Evolutionary conservation across 2,113 vertebrate species (phyloP).

Genomic region (Tragelaphus buxtoni): DNA sequence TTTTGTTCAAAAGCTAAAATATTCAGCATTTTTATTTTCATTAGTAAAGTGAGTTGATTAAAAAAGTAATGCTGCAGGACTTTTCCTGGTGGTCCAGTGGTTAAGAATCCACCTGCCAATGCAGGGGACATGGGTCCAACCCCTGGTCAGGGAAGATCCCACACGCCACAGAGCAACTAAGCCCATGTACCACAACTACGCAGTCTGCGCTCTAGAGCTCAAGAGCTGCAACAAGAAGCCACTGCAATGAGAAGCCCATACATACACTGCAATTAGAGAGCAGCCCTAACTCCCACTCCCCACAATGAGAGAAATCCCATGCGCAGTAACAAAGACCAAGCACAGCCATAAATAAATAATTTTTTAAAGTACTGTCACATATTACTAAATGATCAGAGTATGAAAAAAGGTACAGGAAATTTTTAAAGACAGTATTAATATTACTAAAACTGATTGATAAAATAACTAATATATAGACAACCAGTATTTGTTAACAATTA

Average conservation of each 20-base stretch:
- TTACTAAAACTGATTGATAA: background rate
- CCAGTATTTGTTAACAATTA: background rate
- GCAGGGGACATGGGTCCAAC: background rate
- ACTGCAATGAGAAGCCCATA: background rate
- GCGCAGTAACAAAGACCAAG: background rate
- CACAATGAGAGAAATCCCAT: background rate
- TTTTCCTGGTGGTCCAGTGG: background rate
- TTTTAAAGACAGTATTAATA: background rate
- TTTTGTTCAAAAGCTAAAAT: background rate
- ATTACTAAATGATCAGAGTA: background rate
- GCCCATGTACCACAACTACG: background rate
- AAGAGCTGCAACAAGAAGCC: background rate
- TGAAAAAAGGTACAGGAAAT: background rate
- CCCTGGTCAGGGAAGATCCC: background rate
- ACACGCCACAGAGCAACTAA: fast-evolving
- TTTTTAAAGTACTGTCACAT: background rate
- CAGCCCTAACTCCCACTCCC: background rate
- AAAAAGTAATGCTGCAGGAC: background rate
- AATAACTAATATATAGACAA: background rate
- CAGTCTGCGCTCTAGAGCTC: background rate
- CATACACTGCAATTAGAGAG: background rate
- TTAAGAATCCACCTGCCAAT: background rate
- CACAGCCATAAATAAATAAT: background rate
- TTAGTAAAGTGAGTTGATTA: background rate
- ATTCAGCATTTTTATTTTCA: background rate